These are phyloP conservation scores for Whitmania pigra DNA, from an alignment of 1,140 invertebrate species.

Conservation along the genomic window DNA sequence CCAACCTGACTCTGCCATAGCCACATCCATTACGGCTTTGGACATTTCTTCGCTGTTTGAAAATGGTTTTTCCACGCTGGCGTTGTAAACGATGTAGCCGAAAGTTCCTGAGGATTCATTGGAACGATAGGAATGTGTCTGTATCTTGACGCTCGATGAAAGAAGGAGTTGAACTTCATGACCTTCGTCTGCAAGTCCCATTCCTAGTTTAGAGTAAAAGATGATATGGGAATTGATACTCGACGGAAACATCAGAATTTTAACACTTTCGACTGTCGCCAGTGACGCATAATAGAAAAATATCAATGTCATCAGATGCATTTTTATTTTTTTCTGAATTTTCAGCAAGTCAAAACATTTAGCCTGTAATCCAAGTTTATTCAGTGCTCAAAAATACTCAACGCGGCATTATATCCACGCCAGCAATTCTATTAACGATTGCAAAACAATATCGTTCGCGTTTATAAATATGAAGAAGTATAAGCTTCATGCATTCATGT, in stretches of 20 bases:
- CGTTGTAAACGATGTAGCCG: neutral
- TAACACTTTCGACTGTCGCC: neutral
- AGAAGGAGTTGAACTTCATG: slow-evolving; percentile 2
- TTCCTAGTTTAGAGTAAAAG: neutral
- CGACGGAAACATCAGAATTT: slow-evolving; percentile 10
- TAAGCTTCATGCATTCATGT: too few relatives aligned
- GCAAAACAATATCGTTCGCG: too few relatives aligned
- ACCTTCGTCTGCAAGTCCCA: neutral
- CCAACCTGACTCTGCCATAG: neutral
- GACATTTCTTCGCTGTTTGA: slow-evolving; percentile 4
- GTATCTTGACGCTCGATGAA: neutral
- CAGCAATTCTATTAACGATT: too few relatives aligned
- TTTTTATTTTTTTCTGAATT: too few relatives aligned
- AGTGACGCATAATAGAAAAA: too few relatives aligned
- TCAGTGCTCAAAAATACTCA: too few relatives aligned
- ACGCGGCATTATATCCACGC: too few relatives aligned
- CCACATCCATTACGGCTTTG: neutral
- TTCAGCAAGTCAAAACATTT: too few relatives aligned
- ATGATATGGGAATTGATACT: slow-evolving; percentile 9
- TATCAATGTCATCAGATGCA: too few relatives aligned
- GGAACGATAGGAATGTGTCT: neutral
- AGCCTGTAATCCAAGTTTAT: too few relatives aligned
- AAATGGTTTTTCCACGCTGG: neutral
- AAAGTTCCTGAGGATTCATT: neutral
- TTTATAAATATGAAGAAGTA: too few relatives aligned